These are phyloP conservation scores for Lerista edwardsae DNA, from an alignment of 2,797 vertebrate species.

Conservation along the genomic window DNA sequence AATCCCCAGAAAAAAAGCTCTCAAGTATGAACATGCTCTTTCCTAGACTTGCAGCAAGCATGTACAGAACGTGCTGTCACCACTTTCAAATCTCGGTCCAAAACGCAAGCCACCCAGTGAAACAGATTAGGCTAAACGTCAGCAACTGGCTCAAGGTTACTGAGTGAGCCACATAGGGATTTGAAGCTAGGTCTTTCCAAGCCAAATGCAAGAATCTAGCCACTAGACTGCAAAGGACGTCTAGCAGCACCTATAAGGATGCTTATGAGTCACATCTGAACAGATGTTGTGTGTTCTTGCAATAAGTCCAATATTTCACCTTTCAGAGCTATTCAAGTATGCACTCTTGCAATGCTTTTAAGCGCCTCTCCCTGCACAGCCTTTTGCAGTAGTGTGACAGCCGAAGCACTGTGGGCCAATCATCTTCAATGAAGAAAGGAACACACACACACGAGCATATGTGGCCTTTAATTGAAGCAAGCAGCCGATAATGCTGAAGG, in stretches of 20 bases:
- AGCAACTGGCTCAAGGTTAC: not conserved
- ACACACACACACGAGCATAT: not conserved
- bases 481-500: not conserved
- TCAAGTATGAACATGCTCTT: not conserved
- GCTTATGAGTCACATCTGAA: too few species aligned
- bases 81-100: not conserved
- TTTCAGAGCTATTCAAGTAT: not conserved
- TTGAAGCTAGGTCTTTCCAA: not conserved
- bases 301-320: not conserved
- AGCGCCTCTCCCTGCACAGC: not conserved
- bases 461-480: not conserved
- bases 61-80: not conserved
- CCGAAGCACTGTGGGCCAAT: not conserved
- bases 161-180: not conserved
- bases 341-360: not conserved
- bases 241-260: too few species aligned
- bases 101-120: not conserved
- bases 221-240: not conserved
- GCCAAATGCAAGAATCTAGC: not conserved
- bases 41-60: not conserved
- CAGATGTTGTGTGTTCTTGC: not conserved
- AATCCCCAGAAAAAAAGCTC: not conserved
- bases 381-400: not conserved
- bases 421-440: not conserved
- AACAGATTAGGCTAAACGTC: not conserved